A percentile compares a stretch with the other conserved stretches of the same genome.
Evolutionary conservation across 1,140 invertebrate genomes (phyloP).

Genomic region (Drosophila micromelanica): DNA sequence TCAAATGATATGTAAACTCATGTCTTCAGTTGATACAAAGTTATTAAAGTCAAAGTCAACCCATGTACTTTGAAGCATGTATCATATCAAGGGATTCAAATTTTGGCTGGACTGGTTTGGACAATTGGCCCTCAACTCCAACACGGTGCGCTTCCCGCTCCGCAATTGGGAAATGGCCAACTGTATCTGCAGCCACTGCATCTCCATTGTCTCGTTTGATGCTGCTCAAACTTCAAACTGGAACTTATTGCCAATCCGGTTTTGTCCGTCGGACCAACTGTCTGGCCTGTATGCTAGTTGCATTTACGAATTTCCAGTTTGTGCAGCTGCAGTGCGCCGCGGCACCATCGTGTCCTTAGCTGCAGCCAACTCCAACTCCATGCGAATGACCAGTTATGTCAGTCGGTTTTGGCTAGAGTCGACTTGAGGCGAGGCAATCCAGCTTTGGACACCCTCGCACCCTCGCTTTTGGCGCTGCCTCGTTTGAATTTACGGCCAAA

Average conservation of each 20-base stretch:
- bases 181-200: conserved; percentile 20
- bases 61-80: background rate
- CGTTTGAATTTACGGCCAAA: conserved; percentile 63
- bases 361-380: conserved; percentile 52
- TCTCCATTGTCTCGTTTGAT: conserved; percentile 43
- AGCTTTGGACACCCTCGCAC: conserved; percentile 71
- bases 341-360: conserved; percentile 71
- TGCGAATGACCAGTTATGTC: conserved; percentile 82
- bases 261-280: conserved; percentile 47
- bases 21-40: background rate
- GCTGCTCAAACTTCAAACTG: conserved; percentile 68
- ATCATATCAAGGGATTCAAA: background rate
- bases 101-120: conserved; percentile 4
- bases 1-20: background rate
- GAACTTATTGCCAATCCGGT: conserved; percentile 78
- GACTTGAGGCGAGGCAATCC: conserved; percentile 44
- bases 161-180: conserved; percentile 21
- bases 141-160: background rate
- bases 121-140: conserved; percentile 33
- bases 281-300: conserved; percentile 67
- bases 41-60: background rate
- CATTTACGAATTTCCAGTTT: conserved; percentile 79
- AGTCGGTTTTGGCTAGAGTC: conserved; percentile 63
- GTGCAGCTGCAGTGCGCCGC: conserved; percentile 72
- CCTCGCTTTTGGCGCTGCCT: conserved; percentile 65